Conservation (phyloP, 2,113 vertebrate species). For the Epinephelus fuscoguttatus region DNA sequence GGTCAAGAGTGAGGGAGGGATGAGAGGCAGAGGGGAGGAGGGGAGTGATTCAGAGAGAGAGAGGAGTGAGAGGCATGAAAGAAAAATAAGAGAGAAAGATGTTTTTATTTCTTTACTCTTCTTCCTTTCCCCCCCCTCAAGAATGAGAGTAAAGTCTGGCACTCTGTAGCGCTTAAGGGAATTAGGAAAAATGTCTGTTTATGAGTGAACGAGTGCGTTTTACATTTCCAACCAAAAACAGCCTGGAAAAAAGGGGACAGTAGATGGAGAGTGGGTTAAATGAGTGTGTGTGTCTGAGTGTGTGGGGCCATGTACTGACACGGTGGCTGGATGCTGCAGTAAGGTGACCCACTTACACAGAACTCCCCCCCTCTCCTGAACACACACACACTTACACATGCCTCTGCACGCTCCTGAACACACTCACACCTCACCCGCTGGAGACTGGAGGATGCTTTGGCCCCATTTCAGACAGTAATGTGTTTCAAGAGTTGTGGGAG, state of each 20-base stretch:
- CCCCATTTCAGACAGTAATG: slow-evolving; percentile 79
- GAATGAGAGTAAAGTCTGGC: slow-evolving; percentile 34
- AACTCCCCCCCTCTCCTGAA: slow-evolving; percentile 40
- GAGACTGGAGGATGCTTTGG: slow-evolving; percentile 77
- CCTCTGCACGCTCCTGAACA: slow-evolving; percentile 53
- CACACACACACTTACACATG: slow-evolving; percentile 41
- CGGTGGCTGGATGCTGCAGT: slow-evolving; percentile 74
- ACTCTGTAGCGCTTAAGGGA: slow-evolving; percentile 22
- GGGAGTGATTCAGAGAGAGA: slow-evolving; percentile 2
- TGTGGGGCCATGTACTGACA: slow-evolving; percentile 64
- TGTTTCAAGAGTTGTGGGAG: slow-evolving; percentile 58
- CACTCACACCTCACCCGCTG: slow-evolving; percentile 57
- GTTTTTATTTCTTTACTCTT: not conserved
- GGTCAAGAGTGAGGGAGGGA: slow-evolving; percentile 65
- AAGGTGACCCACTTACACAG: slow-evolving; percentile 85
- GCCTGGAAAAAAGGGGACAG: slow-evolving; percentile 4
- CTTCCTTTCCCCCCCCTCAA: not conserved
- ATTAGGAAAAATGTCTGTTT: slow-evolving; percentile 8
- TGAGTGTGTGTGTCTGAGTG: slow-evolving; percentile 40
- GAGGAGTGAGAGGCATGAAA: slow-evolving; percentile 23
- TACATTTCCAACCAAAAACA: slow-evolving; percentile 46
- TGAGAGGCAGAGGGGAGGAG: slow-evolving; percentile 14
- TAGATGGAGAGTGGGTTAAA: slow-evolving; percentile 46
- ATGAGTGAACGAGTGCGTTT: slow-evolving; percentile 24
- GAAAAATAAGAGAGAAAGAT: slow-evolving; percentile 12